Percentiles rank a stretch among this genome's conserved stretches.
phyloP scores from a whole-genome alignment of 1,140 invertebrate genomes.

The Heliconius nattereri region DNA sequence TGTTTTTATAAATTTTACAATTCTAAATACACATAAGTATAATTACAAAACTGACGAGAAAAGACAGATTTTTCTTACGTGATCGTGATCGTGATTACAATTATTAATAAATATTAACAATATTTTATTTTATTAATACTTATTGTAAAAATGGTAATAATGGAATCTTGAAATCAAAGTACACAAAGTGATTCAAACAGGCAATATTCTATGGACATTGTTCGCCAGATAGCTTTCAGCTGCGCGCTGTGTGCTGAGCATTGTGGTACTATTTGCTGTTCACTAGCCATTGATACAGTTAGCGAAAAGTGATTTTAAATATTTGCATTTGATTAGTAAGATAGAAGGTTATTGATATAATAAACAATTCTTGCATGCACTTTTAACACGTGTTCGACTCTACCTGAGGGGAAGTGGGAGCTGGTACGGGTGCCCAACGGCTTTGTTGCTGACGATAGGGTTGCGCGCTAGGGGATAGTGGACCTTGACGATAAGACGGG shows the following conservation, averaged over 20 bases:
- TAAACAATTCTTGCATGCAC: constrained; percentile 20
- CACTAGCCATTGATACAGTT: neutral
- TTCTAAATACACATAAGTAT: neutral
- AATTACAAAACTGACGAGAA: neutral
- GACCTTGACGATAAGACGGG: constrained; percentile 65
- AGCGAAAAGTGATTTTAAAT: neutral
- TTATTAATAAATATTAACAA: neutral
- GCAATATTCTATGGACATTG: constrained; percentile 18
- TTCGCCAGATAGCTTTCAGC: constrained; percentile 14
- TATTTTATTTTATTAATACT: neutral
- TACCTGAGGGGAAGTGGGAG: constrained; percentile 76
- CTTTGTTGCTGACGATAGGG: constrained; percentile 70
- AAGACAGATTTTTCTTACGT: no score
- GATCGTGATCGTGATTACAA: no score
- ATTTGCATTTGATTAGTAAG: constrained; percentile 2
- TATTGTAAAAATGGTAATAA: neutral
- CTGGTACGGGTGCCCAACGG: constrained; percentile 74
- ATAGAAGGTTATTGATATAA: neutral
- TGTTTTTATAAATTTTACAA: neutral
- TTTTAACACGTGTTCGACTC: constrained; percentile 26
- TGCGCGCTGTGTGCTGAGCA: neutral
- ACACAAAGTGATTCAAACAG: constrained; percentile 13
- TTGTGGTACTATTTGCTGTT: constrained; percentile 7
- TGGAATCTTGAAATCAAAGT: constrained; percentile 9
- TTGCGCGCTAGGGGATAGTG: constrained; percentile 68